A percentile compares a stretch with the other conserved stretches of the same genome.
Conservation (phyloP, 2,797 vertebrate species). For the Cyclopterus lumpus region DNA sequence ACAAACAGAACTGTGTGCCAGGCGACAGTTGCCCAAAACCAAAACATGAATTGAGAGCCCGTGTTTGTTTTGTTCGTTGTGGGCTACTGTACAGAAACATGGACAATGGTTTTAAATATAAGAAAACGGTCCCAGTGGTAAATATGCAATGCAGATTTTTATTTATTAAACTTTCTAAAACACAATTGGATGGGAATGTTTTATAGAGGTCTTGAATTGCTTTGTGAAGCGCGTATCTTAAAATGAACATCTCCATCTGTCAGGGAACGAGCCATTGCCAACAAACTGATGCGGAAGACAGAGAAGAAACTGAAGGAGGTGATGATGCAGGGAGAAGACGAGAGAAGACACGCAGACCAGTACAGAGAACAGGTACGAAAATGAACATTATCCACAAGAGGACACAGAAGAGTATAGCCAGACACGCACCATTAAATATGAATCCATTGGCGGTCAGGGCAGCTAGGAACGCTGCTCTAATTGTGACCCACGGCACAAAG, state of each 20-base stretch:
- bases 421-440: conserved; percentile 23
- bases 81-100: neutral
- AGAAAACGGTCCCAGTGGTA: neutral
- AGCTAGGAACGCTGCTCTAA: conserved; percentile 26
- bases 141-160: neutral
- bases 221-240: neutral
- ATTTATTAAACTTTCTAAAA: neutral
- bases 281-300: conserved; percentile 89
- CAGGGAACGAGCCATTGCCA: conserved; percentile 90
- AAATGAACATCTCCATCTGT: neutral
- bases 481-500: conserved; percentile 32
- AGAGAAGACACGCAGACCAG: conserved; percentile 91
- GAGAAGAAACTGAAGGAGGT: conserved; percentile 95
- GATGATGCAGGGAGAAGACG: conserved; percentile 94
- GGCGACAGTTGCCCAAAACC: neutral
- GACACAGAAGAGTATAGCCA: neutral
- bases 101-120: neutral
- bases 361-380: conserved; percentile 87
- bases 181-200: neutral
- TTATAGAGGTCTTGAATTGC: neutral
- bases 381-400: neutral
- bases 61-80: neutral
- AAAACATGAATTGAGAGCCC: neutral
- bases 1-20: neutral
- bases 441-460: conserved; percentile 30